These are phyloP conservation scores for Bettongia penicillata DNA, from an alignment of 2,113 vertebrate species.

Conservation along the genomic window DNA sequence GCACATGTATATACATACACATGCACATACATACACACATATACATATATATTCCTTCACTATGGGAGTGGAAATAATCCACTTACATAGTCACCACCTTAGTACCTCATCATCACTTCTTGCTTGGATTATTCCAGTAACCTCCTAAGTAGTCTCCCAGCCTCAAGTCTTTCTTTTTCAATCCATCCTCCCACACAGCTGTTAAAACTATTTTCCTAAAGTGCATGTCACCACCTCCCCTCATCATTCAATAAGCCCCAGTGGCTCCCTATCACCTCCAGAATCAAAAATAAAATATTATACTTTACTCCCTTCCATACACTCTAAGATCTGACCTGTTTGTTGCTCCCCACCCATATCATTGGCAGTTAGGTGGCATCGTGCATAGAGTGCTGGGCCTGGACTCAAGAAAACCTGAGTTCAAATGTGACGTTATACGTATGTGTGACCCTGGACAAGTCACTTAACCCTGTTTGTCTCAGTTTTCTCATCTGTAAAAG, in stretches of 20 bases:
- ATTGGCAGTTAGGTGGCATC: background rate
- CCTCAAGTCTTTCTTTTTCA: background rate
- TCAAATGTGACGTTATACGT: background rate
- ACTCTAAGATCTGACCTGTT: no score
- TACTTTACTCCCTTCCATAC: no score
- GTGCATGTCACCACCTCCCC: no score
- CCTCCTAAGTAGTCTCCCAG: background rate
- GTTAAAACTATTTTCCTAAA: no score
- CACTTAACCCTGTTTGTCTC: background rate
- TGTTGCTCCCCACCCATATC: no score
- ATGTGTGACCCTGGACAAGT: background rate
- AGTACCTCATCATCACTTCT: background rate
- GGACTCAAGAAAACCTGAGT: background rate
- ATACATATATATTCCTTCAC: background rate
- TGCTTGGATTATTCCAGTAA: background rate
- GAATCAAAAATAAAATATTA: no score
- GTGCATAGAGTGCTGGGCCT: background rate
- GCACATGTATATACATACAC: background rate
- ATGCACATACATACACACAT: no score
- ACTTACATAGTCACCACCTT: background rate
- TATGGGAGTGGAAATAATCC: background rate
- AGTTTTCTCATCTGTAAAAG: background rate
- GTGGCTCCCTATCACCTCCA: no score
- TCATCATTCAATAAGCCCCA: no score
- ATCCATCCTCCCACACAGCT: background rate